Base-by-base conservation (phyloP, 2,888 invertebrate species). In the Polietes domitor region DNA sequence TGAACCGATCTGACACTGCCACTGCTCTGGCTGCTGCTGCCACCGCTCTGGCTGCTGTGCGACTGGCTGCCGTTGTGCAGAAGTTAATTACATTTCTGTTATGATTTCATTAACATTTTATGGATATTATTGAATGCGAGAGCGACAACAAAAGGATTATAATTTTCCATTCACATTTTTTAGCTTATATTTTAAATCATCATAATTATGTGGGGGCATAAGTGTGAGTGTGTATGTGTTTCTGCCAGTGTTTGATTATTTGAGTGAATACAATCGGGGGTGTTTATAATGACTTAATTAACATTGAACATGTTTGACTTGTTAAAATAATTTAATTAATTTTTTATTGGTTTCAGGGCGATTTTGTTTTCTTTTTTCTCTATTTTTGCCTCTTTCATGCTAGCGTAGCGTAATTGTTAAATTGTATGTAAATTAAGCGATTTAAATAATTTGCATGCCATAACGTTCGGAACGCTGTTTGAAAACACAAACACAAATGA, bases 251-350 rank as follows among this genome's bases (percentile, higher is more conserved):
- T 17, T 5, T 9, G 24, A 53, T 5, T 9, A 21, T 53, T 53
- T 19, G 9, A 21, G 28, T 15, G 28, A 28, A 61, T 41, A n/a
- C n/a, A n/a, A n/a, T n/a, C n/a, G 65, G 4, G 19, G 17, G 17
- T 6, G 17, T 65, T 65, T 41, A 65, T 65, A 65, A 65, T 65
- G 65, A 65, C 65, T 65, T 65, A 65, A 65, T 65, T 65, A 65
- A 65, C 19, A 19, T 65, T 65, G 37, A 37, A 65, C 37, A 37
- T 58, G 65, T 41, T 41, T 19, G 65, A 37, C 37, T 65, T 65
- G 65, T 65, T 65, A 32, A 19, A 65, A 37, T 65, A 65, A 65
- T 65, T 65, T 7, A 17, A 19, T 65, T 32, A 12, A 21, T 63
- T 28, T 65, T 37, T 65, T 41, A 41, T 65, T 65, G 65, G 15